phyloP scores from a whole-genome alignment of 2,113 vertebrate genomes.

The Erinaceus europaeus region DNA sequence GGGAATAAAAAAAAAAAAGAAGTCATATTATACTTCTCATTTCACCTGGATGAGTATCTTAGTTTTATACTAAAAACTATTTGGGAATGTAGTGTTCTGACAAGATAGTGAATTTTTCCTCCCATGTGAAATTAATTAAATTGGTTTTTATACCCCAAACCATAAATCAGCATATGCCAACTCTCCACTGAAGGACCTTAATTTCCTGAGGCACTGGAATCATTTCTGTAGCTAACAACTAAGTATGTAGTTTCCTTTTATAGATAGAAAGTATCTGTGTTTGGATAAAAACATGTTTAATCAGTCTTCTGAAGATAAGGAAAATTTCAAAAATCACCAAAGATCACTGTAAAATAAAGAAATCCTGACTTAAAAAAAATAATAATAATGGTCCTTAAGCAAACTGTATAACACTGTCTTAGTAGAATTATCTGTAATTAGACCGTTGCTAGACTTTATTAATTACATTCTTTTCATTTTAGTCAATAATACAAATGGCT shows the following conservation, averaged over 20 bases:
- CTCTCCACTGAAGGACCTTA: slow-evolving; percentile 5
- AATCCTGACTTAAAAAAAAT: not conserved
- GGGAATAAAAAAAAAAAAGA: too few relatives aligned
- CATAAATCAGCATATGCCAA: not conserved
- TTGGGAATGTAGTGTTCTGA: slow-evolving; percentile 16
- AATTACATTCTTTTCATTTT: not conserved
- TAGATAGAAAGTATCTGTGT: not conserved
- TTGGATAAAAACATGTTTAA: slow-evolving; percentile 37
- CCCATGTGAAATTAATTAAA: slow-evolving; percentile 1
- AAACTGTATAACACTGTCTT: not conserved
- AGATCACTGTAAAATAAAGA: not conserved
- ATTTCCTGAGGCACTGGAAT: slow-evolving; percentile 7
- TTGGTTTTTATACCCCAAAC: not conserved
- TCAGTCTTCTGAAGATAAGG: slow-evolving; percentile 21
- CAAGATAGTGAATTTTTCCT: slow-evolving; percentile 11
- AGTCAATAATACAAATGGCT: not conserved
- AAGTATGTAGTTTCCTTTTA: slow-evolving; percentile 32
- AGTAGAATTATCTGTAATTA: not conserved
- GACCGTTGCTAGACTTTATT: not conserved
- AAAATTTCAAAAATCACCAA: not conserved
- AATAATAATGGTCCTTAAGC: not conserved
- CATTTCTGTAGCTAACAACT: slow-evolving; percentile 5
- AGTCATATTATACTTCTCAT: not conserved
- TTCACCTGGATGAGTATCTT: slow-evolving; percentile 6
- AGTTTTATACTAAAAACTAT: slow-evolving; percentile 3